Conservation (phyloP, 1,140 invertebrate genomes). For the Temnothorax nylanderi region DNA sequence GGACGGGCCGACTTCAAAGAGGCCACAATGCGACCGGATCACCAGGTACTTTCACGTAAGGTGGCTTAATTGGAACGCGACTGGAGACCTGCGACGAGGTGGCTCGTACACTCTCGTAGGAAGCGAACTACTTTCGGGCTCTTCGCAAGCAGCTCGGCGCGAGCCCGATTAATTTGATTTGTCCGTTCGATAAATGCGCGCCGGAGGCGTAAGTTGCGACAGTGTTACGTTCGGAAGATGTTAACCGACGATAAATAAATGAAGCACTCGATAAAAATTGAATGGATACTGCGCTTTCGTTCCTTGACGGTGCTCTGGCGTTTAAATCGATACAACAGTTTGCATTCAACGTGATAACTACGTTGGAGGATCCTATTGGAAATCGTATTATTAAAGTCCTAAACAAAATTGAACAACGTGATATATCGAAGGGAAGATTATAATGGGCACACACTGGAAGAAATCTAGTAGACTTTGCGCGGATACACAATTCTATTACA, state of each 20-base stretch:
- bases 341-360: neutral
- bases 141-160: neutral
- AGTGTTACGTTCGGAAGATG: neutral
- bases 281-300: neutral
- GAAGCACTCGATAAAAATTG: neutral
- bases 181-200: constrained; percentile 38
- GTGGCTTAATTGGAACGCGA: constrained; percentile 48
- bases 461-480: neutral
- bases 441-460: neutral
- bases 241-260: constrained; percentile 9
- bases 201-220: neutral
- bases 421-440: neutral
- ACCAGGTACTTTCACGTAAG: constrained; percentile 34
- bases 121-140: constrained; percentile 25
- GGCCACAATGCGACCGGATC: constrained; percentile 37
- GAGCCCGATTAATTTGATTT: constrained; percentile 54
- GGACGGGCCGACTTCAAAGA: constrained; percentile 61
- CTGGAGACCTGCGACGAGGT: constrained; percentile 21
- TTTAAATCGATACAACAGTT: neutral
- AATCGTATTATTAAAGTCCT: no score
- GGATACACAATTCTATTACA: constrained; percentile 40
- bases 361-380: neutral
- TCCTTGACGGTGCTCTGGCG: neutral
- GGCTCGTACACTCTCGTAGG: constrained; percentile 8
- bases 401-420: neutral